A percentile compares a stretch with the other conserved stretches of the same genome.
phyloP scores from a whole-genome alignment of 2,797 vertebrate species.

The Podarcis siculus region DNA sequence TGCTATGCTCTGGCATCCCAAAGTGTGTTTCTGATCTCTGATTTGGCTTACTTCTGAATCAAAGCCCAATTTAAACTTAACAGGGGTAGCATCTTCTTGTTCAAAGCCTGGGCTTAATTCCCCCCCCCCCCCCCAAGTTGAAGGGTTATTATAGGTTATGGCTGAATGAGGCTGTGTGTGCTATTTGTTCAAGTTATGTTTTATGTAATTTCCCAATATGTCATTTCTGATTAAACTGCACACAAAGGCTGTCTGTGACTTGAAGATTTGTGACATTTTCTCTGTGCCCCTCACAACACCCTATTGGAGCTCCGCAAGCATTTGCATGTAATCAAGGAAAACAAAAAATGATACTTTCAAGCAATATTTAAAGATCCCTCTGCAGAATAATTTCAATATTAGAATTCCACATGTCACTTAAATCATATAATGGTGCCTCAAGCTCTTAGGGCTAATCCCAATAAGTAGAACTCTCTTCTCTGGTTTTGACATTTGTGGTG shows the following conservation, averaged over 20 bases:
- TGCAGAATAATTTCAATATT: constrained; percentile 17
- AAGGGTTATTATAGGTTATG: constrained; percentile 6
- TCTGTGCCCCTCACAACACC: background rate
- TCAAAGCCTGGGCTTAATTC: background rate
- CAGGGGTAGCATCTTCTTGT: background rate
- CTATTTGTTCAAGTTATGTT: constrained; percentile 4
- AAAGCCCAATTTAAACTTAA: background rate
- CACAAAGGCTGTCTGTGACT: constrained; percentile 10
- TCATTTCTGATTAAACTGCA: constrained; percentile 15
- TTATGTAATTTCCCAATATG: constrained; percentile 30
- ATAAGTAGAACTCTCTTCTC: background rate
- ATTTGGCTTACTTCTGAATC: background rate
- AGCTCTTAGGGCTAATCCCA: background rate
- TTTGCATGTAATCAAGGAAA: constrained; percentile 4
- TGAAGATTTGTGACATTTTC: constrained; percentile 21
- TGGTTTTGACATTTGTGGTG: constrained; percentile 14
- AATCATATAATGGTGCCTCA: background rate
- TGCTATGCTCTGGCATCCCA: background rate
- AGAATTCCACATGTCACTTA: background rate
- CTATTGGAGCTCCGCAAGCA: background rate
- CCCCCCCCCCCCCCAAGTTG: background rate
- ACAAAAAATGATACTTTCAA: background rate
- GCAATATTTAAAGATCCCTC: background rate
- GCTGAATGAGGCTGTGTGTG: background rate
- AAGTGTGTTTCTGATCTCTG: background rate